Evolutionary conservation across 2,797 vertebrate genomes (phyloP).

Genomic region (Hipposideros larvatus): DNA sequence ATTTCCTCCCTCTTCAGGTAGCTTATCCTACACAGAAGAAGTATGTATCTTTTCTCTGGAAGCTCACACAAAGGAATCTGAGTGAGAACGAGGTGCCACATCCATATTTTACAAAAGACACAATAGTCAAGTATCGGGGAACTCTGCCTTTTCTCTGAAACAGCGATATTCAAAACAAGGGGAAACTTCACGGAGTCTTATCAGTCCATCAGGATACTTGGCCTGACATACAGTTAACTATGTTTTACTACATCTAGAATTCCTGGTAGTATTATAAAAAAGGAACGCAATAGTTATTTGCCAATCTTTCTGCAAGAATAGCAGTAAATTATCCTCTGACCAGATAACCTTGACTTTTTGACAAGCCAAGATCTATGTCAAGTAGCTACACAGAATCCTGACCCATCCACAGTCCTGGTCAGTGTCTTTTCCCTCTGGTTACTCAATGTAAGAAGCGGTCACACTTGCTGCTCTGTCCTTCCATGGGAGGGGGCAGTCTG

Average conservation of each 20-base stretch:
- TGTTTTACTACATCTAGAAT: background rate
- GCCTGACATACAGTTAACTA: background rate
- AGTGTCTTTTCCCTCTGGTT: too few relatives aligned
- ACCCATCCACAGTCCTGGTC: background rate
- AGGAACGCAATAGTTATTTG: background rate
- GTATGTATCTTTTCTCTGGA: fast-evolving
- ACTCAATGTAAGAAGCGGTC: fast-evolving
- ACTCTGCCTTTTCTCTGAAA: background rate
- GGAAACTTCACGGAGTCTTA: background rate
- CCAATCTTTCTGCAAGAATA: background rate
- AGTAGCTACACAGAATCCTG: background rate
- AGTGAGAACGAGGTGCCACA: background rate
- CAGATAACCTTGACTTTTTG: background rate
- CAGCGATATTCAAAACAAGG: background rate
- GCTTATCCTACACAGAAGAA: background rate
- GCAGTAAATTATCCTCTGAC: background rate
- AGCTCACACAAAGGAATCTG: background rate
- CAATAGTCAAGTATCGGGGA: background rate
- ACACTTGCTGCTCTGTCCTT: too few relatives aligned
- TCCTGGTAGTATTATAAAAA: background rate
- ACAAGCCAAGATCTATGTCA: background rate
- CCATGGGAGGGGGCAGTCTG: fast-evolving
- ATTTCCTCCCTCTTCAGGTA: background rate
- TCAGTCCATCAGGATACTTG: background rate
- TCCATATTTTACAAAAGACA: background rate